phyloP scores from a whole-genome alignment of 2,113 vertebrate genomes.

The Podocnemis expansa region DNA sequence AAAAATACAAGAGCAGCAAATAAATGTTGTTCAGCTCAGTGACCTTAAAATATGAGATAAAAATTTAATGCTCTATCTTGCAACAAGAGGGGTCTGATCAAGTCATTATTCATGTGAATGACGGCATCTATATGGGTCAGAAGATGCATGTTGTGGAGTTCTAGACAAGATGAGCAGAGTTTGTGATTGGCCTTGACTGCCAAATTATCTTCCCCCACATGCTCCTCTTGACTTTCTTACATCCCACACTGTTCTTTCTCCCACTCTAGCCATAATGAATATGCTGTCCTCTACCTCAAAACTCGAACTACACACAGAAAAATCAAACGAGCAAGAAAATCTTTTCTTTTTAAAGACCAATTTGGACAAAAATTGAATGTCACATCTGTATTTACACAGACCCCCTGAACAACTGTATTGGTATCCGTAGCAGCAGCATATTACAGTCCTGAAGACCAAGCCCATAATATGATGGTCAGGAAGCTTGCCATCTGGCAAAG shows the following conservation, averaged over 20 bases:
- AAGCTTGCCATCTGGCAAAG: background rate
- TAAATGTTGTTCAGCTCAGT: background rate
- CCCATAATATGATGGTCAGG: background rate
- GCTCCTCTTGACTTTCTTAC: background rate
- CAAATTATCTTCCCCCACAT: background rate
- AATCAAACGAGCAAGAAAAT: background rate
- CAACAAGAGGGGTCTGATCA: background rate
- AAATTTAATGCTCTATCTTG: background rate
- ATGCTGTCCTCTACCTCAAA: background rate
- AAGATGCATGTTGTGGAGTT: background rate
- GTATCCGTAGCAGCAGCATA: background rate
- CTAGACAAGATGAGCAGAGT: background rate
- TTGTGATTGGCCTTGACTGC: background rate
- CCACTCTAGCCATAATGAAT: background rate
- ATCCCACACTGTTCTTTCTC: background rate
- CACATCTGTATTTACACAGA: background rate
- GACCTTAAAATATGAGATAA: background rate
- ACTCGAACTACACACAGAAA: background rate
- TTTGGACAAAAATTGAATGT: background rate
- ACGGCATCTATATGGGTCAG: background rate
- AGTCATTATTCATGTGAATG: background rate
- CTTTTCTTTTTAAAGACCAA: background rate
- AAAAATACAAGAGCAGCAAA: background rate
- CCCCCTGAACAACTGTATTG: background rate
- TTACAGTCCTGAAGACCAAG: background rate